Evolutionary conservation across 35 echinoderm and acorn worm genomes (phyloP).

Genomic region (Lytechinus variegatus): DNA sequence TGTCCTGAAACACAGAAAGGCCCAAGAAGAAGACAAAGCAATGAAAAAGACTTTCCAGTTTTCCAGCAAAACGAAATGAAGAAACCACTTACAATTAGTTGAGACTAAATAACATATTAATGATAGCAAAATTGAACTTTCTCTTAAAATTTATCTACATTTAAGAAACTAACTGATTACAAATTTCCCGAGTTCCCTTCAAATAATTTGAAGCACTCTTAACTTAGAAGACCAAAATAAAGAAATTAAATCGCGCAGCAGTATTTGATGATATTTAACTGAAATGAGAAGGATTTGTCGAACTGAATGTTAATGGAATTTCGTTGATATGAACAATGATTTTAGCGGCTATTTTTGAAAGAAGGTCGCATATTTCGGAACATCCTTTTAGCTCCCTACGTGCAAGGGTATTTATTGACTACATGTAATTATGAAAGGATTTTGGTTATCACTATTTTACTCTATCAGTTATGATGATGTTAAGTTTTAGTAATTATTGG

Average conservation of each 20-base stretch:
- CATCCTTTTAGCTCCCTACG: too few species aligned
- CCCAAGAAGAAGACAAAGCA: neutral
- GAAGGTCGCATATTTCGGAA: too few species aligned
- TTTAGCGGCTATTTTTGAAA: too few species aligned
- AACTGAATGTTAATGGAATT: neutral
- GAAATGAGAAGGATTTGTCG: neutral
- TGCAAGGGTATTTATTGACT: too few species aligned
- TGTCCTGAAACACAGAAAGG: neutral
- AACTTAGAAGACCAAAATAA: neutral
- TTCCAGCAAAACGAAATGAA: neutral
- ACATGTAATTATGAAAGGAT: neutral
- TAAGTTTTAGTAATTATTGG: neutral
- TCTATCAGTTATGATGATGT: neutral
- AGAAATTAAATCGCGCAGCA: neutral
- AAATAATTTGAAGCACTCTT: neutral
- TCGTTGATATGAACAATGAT: too few species aligned
- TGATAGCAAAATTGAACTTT: neutral
- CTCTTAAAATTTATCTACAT: neutral
- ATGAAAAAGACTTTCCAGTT: neutral
- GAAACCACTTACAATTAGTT: neutral
- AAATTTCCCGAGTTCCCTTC: neutral
- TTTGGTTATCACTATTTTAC: neutral
- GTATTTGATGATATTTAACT: neutral
- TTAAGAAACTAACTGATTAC: neutral
- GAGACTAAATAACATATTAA: neutral